These are phyloP conservation scores for Cheilosia vernalis DNA, from an alignment of 2,888 invertebrate species.

Conservation along the genomic window DNA sequence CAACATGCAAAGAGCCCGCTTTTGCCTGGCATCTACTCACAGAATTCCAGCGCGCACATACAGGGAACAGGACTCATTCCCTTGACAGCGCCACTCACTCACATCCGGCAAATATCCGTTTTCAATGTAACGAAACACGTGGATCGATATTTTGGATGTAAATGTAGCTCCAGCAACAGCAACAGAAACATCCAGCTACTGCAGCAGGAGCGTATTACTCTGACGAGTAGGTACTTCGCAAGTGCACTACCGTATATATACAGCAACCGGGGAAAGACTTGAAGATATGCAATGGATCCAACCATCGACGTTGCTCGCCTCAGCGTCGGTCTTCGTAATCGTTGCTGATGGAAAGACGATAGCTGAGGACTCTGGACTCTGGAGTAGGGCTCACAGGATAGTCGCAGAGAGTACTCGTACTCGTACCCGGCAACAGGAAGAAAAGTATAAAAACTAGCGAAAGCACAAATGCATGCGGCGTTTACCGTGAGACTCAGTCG, in stretches of 20 bases:
- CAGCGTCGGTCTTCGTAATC: constrained; percentile 20
- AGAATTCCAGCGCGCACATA: constrained; percentile 26
- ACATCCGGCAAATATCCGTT: constrained; percentile 66
- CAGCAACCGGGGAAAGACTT: constrained; percentile 26
- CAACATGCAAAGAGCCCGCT: constrained; percentile 14
- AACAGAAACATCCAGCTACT: constrained; percentile 7
- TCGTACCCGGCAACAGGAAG: constrained; percentile 38
- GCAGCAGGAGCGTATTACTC: constrained; percentile 34
- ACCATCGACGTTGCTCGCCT: constrained; percentile 8
- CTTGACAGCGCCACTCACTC: constrained; percentile 62
- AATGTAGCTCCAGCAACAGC: constrained; percentile 40
- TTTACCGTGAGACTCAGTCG: not conserved
- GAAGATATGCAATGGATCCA: constrained; percentile 44
- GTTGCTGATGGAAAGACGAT: constrained; percentile 40
- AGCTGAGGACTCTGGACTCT: constrained; percentile 30
- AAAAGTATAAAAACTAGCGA: constrained; percentile 10
- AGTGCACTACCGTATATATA: not conserved
- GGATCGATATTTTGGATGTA: constrained; percentile 67
- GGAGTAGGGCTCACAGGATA: constrained; percentile 33
- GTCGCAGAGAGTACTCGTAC: constrained; percentile 5
- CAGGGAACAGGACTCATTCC: constrained; percentile 48
- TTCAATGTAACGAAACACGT: constrained; percentile 70
- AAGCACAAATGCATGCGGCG: constrained; percentile 19
- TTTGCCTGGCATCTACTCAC: constrained; percentile 2
- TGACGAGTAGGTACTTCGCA: constrained; percentile 20